Evolutionary conservation across 1,140 invertebrate genomes (phyloP).

Genomic region (Latrodectus geometricus): DNA sequence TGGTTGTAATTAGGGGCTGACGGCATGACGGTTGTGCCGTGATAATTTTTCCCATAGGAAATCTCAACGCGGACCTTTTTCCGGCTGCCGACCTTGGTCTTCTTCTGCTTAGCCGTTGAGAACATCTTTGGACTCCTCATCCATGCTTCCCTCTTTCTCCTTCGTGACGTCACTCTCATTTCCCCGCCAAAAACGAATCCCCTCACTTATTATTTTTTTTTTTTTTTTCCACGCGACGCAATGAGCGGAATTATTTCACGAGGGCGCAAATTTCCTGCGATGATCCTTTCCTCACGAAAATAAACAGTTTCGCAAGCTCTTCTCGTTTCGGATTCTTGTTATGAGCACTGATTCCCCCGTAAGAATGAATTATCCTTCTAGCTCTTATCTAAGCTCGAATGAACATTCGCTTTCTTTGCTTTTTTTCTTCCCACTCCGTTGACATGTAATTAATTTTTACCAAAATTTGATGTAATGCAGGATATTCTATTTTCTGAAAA

Average conservation of each 20-base stretch:
- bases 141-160: constrained; percentile 38
- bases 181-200: constrained; percentile 9
- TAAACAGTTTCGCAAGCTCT: too few species aligned
- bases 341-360: too few species aligned
- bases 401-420: too few species aligned
- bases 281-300: too few species aligned
- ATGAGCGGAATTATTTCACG: not conserved
- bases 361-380: too few species aligned
- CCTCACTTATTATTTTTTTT: not conserved
- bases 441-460: too few species aligned
- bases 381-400: too few species aligned
- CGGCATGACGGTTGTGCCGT: constrained; percentile 46
- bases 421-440: too few species aligned
- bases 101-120: constrained; percentile 32
- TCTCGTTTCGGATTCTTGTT: too few species aligned
- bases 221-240: constrained; percentile 15
- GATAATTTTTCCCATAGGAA: constrained; percentile 57
- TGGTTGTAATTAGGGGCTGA: constrained; percentile 36
- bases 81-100: constrained; percentile 50
- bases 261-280: not conserved
- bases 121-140: constrained; percentile 49
- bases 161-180: constrained; percentile 41
- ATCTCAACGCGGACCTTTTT: constrained; percentile 25
- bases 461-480: too few species aligned
- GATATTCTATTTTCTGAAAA: too few species aligned